Evolutionary conservation across 1,140 invertebrate species (phyloP).

Genomic region (Macrosteles quadrilineatus): DNA sequence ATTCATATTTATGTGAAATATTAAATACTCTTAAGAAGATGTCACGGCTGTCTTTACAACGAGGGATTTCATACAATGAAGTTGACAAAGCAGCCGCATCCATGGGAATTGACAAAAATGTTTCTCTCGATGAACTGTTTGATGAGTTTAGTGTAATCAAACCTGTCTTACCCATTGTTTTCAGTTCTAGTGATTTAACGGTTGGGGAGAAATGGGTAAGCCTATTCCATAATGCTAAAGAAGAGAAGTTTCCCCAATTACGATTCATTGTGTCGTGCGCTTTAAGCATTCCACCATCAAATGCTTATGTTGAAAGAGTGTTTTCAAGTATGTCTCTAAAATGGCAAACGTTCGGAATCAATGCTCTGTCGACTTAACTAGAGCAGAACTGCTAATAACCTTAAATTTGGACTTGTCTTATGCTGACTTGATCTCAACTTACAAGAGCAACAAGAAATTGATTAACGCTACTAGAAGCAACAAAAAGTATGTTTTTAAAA

Average conservation of each 20-base stretch:
- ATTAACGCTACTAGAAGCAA: not conserved
- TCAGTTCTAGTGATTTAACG: not conserved
- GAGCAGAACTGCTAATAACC: not conserved
- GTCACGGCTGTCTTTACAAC: not conserved
- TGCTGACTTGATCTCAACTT: not conserved
- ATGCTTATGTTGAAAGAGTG: not conserved
- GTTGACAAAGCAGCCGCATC: not conserved
- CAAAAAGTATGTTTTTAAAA: not conserved
- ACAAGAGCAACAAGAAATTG: not conserved
- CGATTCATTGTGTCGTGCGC: slow-evolving; percentile 11
- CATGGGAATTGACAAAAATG: too few species aligned
- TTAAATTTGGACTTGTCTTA: not conserved
- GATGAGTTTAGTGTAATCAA: too few species aligned
- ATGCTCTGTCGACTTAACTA: not conserved
- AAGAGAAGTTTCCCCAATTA: slow-evolving; percentile 9
- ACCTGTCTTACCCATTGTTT: not conserved
- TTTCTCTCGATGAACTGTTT: too few species aligned
- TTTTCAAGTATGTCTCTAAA: not conserved
- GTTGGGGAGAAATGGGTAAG: slow-evolving; percentile 3
- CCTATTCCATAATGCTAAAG: not conserved
- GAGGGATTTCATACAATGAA: slow-evolving; percentile 22
- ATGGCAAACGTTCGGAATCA: not conserved
- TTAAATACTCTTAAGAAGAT: not conserved
- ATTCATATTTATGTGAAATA: too few species aligned
- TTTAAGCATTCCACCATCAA: not conserved